phyloP scores from a whole-genome alignment of 2,113 vertebrate genomes.

The Hucho hucho region DNA sequence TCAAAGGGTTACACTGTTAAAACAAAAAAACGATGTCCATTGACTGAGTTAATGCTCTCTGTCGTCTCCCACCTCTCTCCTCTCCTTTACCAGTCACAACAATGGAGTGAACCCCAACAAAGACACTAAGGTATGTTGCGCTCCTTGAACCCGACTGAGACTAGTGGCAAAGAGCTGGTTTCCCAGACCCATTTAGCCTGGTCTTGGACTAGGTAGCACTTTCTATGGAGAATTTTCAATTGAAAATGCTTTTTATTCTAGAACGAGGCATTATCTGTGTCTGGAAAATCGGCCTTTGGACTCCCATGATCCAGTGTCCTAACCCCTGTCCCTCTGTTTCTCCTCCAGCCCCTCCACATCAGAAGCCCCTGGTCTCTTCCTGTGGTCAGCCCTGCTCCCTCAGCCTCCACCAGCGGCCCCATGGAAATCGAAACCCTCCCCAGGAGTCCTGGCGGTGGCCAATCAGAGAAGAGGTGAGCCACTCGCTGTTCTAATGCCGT shows the following conservation, averaged over 20 bases:
- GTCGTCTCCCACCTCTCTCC: conserved; percentile 27
- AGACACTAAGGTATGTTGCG: conserved; percentile 69
- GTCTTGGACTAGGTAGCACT: background rate
- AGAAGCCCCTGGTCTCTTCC: conserved; percentile 62
- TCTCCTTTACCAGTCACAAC: conserved; percentile 73
- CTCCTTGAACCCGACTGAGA: background rate
- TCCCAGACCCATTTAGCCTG: too few relatives aligned
- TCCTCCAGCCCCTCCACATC: conserved; percentile 43
- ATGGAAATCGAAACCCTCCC: conserved; percentile 87
- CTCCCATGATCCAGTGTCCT: background rate
- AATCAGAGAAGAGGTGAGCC: conserved; percentile 82
- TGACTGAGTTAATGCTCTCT: conserved; percentile 6
- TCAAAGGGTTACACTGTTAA: too few relatives aligned
- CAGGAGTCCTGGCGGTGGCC: conserved; percentile 77
- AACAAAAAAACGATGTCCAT: too few relatives aligned
- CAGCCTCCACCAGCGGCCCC: conserved; percentile 73
- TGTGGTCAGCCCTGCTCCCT: conserved; percentile 57
- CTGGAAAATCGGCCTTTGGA: background rate
- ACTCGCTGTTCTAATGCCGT: conserved; percentile 44
- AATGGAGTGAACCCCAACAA: conserved; percentile 74
- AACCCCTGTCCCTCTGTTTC: background rate
- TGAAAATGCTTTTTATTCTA: too few relatives aligned
- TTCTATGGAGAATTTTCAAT: background rate
- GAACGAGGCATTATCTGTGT: too few relatives aligned
- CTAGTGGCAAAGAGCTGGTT: background rate